Evolutionary conservation across 1,140 invertebrate species (phyloP).

Genomic region (Saxidomus purpurata): DNA sequence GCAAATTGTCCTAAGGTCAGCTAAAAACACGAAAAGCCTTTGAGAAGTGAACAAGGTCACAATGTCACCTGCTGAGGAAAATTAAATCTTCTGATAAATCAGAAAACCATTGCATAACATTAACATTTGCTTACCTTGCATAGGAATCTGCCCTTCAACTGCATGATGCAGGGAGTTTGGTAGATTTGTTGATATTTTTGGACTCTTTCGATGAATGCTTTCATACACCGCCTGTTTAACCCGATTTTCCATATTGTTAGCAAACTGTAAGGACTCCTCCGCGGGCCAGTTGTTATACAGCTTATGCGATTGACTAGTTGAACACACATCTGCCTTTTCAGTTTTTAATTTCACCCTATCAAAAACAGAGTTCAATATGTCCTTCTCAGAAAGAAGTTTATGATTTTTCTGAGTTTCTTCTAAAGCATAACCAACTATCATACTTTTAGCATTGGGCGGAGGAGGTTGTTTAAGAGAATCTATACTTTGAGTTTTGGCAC

Average conservation of each 20-base stretch:
- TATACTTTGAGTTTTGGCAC: slow-evolving; percentile 66
- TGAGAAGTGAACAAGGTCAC: too few species aligned
- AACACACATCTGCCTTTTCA: slow-evolving; percentile 57
- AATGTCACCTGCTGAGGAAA: too few species aligned
- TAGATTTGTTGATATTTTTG: slow-evolving; percentile 46
- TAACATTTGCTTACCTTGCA: slow-evolving; percentile 49
- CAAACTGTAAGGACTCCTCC: slow-evolving; percentile 19
- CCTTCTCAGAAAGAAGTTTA: slow-evolving; percentile 52
- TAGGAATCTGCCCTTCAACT: slow-evolving; percentile 53
- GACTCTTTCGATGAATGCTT: slow-evolving; percentile 54
- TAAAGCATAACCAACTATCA: slow-evolving; percentile 79
- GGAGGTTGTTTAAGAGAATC: slow-evolving; percentile 51
- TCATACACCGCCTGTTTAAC: slow-evolving; percentile 48
- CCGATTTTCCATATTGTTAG: slow-evolving; percentile 52
- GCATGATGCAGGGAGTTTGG: slow-evolving; percentile 34
- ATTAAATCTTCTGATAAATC: too few species aligned
- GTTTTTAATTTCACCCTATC: slow-evolving; percentile 44
- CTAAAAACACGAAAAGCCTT: too few species aligned
- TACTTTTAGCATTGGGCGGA: slow-evolving; percentile 66
- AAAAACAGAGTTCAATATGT: slow-evolving; percentile 22
- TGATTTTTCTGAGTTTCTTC: slow-evolving; percentile 67
- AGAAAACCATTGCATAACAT: too few species aligned
- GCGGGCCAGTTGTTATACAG: slow-evolving; percentile 1
- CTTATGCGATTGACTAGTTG: slow-evolving; percentile 60
- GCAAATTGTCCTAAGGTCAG: too few species aligned